Evolutionary conservation across 2,888 invertebrate genomes (phyloP).

Genomic region (Fabriciana adippe): DNA sequence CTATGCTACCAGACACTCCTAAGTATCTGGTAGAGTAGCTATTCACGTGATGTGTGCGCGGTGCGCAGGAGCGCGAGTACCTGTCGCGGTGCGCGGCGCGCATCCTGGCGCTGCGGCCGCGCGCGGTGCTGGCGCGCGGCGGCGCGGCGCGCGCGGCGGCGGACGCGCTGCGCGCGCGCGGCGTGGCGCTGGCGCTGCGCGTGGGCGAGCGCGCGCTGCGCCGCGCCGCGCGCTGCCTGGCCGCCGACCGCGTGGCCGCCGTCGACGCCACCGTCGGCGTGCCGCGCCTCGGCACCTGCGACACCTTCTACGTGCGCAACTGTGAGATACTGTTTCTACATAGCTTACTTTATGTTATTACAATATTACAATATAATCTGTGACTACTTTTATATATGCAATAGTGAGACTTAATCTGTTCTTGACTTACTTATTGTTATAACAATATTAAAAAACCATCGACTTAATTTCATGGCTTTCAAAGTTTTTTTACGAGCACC

Average conservation of each 20-base stretch:
- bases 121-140: constrained; percentile 94
- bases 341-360: too few relatives aligned
- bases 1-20: too few relatives aligned
- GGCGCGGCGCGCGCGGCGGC: constrained; percentile 93
- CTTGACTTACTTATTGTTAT: too few relatives aligned
- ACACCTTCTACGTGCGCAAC: constrained; percentile 87
- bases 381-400: too few relatives aligned
- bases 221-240: constrained; percentile 89
- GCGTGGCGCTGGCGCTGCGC: constrained; percentile 92
- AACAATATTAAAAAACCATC: too few relatives aligned
- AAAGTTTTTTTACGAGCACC: too few relatives aligned
- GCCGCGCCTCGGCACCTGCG: constrained; percentile 92
- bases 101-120: constrained; percentile 91
- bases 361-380: too few relatives aligned
- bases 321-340: constrained; percentile 35
- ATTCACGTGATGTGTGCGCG: too few relatives aligned
- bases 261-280: constrained; percentile 93
- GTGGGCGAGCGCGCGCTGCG: constrained; percentile 83
- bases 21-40: too few relatives aligned
- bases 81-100: constrained; percentile 92
- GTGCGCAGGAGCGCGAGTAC: constrained; percentile 89
- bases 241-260: constrained; percentile 92
- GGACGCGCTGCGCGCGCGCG: constrained; percentile 87
- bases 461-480: too few relatives aligned
- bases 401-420: too few relatives aligned